Conservation (phyloP, 2,113 vertebrate genomes). For the Orthonyx spaldingii region DNA sequence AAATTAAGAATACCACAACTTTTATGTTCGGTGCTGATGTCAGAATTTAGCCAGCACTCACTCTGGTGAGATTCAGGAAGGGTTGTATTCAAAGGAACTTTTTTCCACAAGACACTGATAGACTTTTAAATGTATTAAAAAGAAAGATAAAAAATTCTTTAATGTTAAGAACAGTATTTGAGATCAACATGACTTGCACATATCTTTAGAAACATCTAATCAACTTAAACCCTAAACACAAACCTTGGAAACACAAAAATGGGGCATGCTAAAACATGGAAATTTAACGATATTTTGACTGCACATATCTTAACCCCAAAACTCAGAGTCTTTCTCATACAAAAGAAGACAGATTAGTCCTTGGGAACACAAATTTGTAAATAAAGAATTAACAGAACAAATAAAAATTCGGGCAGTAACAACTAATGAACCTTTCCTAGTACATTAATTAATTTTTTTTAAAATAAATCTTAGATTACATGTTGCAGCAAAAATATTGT, state of each 20-base stretch:
- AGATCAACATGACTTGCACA: background rate
- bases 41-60: background rate
- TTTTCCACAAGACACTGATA: background rate
- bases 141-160: background rate
- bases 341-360: background rate
- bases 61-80: background rate
- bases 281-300: background rate
- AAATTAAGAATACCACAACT: background rate
- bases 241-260: background rate
- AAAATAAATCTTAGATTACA: background rate
- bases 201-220: background rate
- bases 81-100: background rate
- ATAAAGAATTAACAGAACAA: background rate
- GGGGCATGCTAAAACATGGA: background rate
- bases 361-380: background rate
- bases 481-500: background rate
- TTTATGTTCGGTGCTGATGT: background rate
- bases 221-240: background rate
- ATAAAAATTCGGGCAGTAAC: rapidly evolving
- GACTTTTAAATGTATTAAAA: background rate
- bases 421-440: background rate
- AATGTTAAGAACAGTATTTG: background rate
- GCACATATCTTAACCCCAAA: background rate
- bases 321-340: background rate
- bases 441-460: background rate